phyloP scores from a whole-genome alignment of 2,797 vertebrate genomes.

The Pampus argenteus region DNA sequence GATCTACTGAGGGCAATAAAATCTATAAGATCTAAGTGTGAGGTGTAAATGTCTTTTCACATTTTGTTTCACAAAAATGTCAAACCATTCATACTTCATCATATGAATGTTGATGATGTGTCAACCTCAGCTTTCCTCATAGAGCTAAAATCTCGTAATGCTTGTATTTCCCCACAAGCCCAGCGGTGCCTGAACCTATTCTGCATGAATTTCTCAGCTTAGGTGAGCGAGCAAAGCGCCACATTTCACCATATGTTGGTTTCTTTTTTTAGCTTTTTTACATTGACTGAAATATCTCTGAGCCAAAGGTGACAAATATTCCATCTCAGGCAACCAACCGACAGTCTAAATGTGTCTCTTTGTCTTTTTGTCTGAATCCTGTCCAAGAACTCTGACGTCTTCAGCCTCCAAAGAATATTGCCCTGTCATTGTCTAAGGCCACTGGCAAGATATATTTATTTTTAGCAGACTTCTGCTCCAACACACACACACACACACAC shows the following conservation, averaged over 20 bases:
- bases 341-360: slow-evolving; percentile 74
- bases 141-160: slow-evolving; percentile 6
- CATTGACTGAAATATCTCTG: slow-evolving; percentile 52
- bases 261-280: slow-evolving; percentile 3
- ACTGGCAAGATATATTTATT: slow-evolving; percentile 69
- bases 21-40: background rate
- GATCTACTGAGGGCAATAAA: slow-evolving; percentile 13
- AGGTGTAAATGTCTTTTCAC: slow-evolving; percentile 29
- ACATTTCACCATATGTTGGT: slow-evolving; percentile 7
- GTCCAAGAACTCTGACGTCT: slow-evolving; percentile 72
- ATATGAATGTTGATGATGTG: slow-evolving; percentile 52
- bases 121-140: slow-evolving; percentile 37
- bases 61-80: slow-evolving; percentile 13
- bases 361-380: slow-evolving; percentile 69
- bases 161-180: slow-evolving; percentile 25
- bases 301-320: slow-evolving; percentile 64
- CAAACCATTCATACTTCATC: slow-evolving; percentile 42
- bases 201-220: background rate
- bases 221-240: background rate
- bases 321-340: slow-evolving; percentile 44
- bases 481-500: slow-evolving; percentile 9
- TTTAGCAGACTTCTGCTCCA: slow-evolving; percentile 49
- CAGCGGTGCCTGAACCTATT: background rate
- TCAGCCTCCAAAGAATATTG: slow-evolving; percentile 69
- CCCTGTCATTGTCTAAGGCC: slow-evolving; percentile 75